These are phyloP conservation scores for Anabas testudineus DNA, from an alignment of 2,797 vertebrate genomes.

Conservation along the genomic window DNA sequence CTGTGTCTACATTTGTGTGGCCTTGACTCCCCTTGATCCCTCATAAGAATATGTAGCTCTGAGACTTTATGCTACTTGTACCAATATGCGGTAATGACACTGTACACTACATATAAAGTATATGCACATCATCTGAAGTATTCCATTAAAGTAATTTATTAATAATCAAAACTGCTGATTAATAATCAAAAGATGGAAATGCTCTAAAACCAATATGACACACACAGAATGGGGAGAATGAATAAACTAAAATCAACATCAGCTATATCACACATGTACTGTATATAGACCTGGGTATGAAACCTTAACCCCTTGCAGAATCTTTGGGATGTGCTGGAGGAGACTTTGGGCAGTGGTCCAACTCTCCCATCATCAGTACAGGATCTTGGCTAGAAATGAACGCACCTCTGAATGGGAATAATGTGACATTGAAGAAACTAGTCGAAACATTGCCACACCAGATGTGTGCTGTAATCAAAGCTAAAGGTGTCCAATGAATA, in stretches of 20 bases:
- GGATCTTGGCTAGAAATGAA: no score
- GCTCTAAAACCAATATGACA: conserved; percentile 5
- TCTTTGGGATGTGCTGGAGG: no score
- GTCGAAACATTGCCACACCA: no score
- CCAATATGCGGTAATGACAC: conserved; percentile 7
- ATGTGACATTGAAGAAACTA: no score
- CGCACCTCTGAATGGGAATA: no score
- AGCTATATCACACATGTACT: neutral
- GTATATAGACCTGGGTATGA: no score
- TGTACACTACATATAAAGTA: neutral
- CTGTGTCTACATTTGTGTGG: conserved; percentile 66
- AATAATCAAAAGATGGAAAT: conserved; percentile 36
- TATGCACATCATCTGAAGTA: conserved; percentile 40
- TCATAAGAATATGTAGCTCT: conserved; percentile 38
- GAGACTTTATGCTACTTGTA: conserved; percentile 33
- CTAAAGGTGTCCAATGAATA: no score
- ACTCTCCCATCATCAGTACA: no score
- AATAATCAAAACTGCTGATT: conserved; percentile 45
- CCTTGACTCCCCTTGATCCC: conserved; percentile 60
- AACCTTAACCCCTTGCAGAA: no score
- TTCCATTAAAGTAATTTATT: conserved; percentile 39
- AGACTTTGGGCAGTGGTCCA: no score
- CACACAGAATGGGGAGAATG: no score
- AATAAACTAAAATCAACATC: conserved; percentile 18
- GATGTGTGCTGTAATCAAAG: no score